Evolutionary conservation across 2,797 vertebrate genomes (phyloP).

Genomic region (Chiloscyllium punctatum): DNA sequence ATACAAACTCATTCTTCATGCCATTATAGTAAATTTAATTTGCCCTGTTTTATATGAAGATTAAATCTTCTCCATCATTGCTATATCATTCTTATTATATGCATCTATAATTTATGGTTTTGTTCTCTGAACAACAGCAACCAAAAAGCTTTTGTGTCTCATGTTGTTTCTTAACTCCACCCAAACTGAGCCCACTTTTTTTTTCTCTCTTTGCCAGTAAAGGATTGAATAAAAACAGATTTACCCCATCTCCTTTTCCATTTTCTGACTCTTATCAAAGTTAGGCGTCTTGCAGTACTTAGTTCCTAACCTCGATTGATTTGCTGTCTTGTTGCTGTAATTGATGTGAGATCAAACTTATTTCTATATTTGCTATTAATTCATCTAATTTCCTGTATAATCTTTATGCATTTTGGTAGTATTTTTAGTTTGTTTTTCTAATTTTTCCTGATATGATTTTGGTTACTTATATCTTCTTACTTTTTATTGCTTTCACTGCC

Average conservation of each 20-base stretch:
- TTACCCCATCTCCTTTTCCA: background rate
- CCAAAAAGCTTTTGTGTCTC: no score
- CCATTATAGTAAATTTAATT: background rate
- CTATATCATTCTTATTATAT: no score
- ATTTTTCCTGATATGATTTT: background rate
- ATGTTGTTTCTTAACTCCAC: background rate
- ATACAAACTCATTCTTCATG: background rate
- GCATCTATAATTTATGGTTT: no score
- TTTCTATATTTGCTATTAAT: background rate
- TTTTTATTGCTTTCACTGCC: background rate
- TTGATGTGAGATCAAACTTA: background rate
- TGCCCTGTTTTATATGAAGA: background rate
- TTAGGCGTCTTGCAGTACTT: background rate
- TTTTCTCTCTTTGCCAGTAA: background rate
- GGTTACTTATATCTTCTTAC: no score
- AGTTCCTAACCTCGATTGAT: background rate
- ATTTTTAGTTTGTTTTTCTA: background rate
- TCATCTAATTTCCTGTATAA: background rate
- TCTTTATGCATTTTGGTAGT: background rate
- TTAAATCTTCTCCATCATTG: background rate
- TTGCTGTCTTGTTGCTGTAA: background rate
- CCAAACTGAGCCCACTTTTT: background rate
- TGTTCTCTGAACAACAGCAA: no score
- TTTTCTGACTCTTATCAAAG: background rate
- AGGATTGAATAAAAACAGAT: no score